These are phyloP conservation scores for Chauna torquata DNA, from an alignment of 2,113 vertebrate species.

Conservation along the genomic window DNA sequence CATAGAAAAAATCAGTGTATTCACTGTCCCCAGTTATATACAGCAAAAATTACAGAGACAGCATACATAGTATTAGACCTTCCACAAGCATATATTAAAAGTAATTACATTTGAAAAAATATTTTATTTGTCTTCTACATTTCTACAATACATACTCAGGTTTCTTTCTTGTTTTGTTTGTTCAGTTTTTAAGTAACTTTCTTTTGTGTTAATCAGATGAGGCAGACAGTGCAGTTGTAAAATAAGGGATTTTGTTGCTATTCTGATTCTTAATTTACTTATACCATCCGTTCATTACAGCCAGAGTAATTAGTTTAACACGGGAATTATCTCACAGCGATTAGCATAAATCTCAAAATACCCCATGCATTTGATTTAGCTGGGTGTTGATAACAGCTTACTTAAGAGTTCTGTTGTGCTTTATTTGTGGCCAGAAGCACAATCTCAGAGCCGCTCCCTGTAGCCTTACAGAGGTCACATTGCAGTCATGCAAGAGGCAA, in stretches of 20 bases:
- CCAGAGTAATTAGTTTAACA: neutral
- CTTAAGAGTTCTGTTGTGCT: slow-evolving; percentile 71
- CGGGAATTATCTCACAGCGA: neutral
- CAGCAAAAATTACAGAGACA: slow-evolving; percentile 89
- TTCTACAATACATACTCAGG: slow-evolving; percentile 83
- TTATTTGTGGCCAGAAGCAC: slow-evolving; percentile 67
- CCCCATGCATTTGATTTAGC: neutral
- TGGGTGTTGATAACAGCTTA: slow-evolving; percentile 13
- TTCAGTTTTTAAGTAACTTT: slow-evolving; percentile 57
- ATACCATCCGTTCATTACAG: neutral
- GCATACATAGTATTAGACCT: slow-evolving; percentile 85
- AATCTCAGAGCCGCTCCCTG: slow-evolving; percentile 42
- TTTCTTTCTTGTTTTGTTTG: slow-evolving; percentile 68
- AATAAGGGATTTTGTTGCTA: slow-evolving; percentile 62
- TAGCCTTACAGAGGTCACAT: slow-evolving; percentile 39
- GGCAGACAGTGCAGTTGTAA: slow-evolving; percentile 69
- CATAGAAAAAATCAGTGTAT: slow-evolving; percentile 95
- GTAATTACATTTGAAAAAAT: slow-evolving; percentile 87
- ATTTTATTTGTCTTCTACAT: slow-evolving; percentile 84
- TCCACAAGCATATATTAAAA: slow-evolving; percentile 87
- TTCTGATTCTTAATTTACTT: slow-evolving; percentile 44
- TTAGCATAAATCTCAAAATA: slow-evolving; percentile 22
- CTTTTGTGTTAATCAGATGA: slow-evolving; percentile 68
- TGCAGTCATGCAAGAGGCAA: slow-evolving; percentile 44
- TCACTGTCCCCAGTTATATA: slow-evolving; percentile 90